Evolutionary conservation across 2,113 vertebrate species (phyloP), one percentile per base, ranked within the genome.

Genomic region (Fulmarus glacialis): DNA sequence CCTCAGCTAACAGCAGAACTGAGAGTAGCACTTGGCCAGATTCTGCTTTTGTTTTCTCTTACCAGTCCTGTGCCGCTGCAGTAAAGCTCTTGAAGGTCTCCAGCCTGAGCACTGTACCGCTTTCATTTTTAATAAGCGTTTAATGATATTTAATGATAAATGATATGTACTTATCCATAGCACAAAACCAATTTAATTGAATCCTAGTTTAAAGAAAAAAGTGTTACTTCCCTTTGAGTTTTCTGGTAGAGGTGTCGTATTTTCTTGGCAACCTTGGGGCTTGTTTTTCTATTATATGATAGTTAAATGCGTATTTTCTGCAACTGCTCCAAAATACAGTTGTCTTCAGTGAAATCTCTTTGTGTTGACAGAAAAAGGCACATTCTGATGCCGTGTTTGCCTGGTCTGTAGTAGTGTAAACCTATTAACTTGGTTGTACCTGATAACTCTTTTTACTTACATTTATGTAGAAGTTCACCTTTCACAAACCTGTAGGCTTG

Each of bases 11-110:
- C 19, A 82, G 81, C 15, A 52, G 64, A 94, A 87, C 32, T 38
- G 72, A 92, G 80, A 87, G 43, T 58, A 52, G 48, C 50, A 12
- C 71, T 73, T 17, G 50, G 66, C 62, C 30, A 45, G 38, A 10
- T 75, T 94, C 78, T 62, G 93, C 87, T 82, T 84, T 85, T 59
- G 16, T 75, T 70, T 67, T 48, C 36, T 68, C 29, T 82, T 6
- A 6, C 23, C 60, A 53, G 48, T n/a, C 9, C 77, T 64, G 32
- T 52, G 52, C 60, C 6, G 2, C 47, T 66, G 81, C 52, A 42
- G 43, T 26, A 12, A 62, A 75, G 84, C 56, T 91, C 66, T 38
- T 2, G 30, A 34, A 89, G 78, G 24, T 82, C 55, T 75, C 36
- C 59, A 81, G 58, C 74, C 73, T 32, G 12, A 71, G 36, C 82